A percentile compares a stretch with the other conserved stretches of the same genome.
Conservation (phyloP, 2,888 invertebrate species). For the Himalopsyche tibetana region DNA sequence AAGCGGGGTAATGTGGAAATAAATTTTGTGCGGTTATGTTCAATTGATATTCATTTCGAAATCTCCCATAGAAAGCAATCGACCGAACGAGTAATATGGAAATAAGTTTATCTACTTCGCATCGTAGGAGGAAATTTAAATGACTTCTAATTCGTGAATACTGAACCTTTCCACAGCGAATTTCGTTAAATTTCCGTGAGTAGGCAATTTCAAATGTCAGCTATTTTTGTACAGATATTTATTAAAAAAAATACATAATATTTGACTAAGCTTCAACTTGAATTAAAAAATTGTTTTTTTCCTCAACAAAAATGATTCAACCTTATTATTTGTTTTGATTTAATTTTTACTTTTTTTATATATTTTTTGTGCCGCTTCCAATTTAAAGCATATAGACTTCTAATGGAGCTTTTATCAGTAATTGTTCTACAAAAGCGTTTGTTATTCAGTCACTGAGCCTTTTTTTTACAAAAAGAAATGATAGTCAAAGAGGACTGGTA, state of each 20-base stretch:
- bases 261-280: not conserved
- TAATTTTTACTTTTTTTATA: too few relatives aligned
- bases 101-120: conserved; percentile 41
- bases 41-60: conserved; percentile 43
- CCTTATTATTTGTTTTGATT: too few relatives aligned
- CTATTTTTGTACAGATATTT: not conserved
- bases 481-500: too few relatives aligned
- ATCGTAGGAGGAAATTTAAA: conserved; percentile 47
- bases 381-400: too few relatives aligned
- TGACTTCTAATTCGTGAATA: conserved; percentile 44
- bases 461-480: too few relatives aligned
- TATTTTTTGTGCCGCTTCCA: too few relatives aligned
- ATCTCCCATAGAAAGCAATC: conserved; percentile 38
- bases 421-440: too few relatives aligned
- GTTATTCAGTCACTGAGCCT: too few relatives aligned
- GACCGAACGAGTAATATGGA: conserved; percentile 45
- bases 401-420: too few relatives aligned
- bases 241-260: not conserved
- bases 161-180: conserved; percentile 24
- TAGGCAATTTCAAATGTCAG: not conserved
- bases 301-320: not conserved
- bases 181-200: conserved; percentile 23
- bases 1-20: conserved; percentile 15
- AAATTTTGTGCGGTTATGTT: conserved; percentile 43
- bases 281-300: not conserved